Evolutionary conservation across 2,797 vertebrate genomes (phyloP).

Genomic region (Myotis pilosus): DNA sequence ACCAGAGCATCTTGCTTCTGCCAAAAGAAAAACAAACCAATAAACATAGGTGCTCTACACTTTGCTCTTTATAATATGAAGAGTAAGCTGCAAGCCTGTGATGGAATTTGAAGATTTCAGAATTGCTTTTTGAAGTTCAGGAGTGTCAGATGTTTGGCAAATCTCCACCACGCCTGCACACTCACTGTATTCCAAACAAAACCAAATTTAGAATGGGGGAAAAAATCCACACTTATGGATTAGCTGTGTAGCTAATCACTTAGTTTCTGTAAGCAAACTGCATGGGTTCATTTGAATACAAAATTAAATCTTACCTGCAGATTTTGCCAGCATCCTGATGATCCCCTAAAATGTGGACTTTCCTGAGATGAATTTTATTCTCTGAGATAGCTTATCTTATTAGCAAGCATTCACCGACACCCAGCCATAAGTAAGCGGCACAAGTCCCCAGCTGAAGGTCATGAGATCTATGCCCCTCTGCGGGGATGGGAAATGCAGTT

Average conservation of each 20-base stretch:
- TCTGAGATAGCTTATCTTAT: slow-evolving; percentile 6
- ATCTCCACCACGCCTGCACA: neutral
- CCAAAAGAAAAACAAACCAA: slow-evolving; percentile 72
- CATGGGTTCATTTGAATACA: slow-evolving; percentile 41
- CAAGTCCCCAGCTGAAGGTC: neutral
- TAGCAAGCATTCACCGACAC: neutral
- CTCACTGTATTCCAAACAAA: slow-evolving; percentile 47
- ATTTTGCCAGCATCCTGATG: slow-evolving; percentile 20
- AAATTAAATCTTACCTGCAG: slow-evolving; percentile 60
- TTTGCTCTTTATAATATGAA: slow-evolving; percentile 50
- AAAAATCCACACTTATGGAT: slow-evolving; percentile 48
- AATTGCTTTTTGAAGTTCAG: slow-evolving; percentile 38
- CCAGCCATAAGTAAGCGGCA: neutral
- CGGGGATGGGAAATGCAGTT: neutral
- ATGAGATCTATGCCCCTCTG: neutral
- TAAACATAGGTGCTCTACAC: slow-evolving; percentile 28
- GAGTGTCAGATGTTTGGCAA: slow-evolving; percentile 45
- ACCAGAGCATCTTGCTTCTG: slow-evolving; percentile 82
- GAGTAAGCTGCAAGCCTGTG: neutral
- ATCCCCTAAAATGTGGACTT: neutral
- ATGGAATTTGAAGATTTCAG: slow-evolving; percentile 40
- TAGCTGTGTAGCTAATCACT: slow-evolving; percentile 42
- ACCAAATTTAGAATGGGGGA: slow-evolving; percentile 50
- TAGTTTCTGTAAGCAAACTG: slow-evolving; percentile 55
- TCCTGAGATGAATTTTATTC: slow-evolving; percentile 37